Evolutionary conservation across 1,140 invertebrate genomes (phyloP), one percentile per base, ranked within the genome.

Genomic region (Brachionus asplanchnoidis): DNA sequence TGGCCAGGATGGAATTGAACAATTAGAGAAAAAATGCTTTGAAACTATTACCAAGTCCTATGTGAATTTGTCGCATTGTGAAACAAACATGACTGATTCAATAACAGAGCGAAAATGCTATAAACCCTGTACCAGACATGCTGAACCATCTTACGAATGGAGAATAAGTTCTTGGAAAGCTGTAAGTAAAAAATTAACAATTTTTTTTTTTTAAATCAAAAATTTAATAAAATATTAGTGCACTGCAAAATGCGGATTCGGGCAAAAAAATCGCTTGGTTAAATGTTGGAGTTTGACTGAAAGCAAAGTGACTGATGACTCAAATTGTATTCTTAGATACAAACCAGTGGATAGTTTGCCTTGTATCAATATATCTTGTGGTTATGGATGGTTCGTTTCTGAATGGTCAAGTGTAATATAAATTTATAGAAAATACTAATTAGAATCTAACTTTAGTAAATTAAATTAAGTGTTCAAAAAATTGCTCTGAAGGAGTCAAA

Each of bases 351-450:
- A 60, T 14, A 32, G 6, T 65, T 65, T 65, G 65, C 79, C 79
- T 23, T 82, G 79, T 36, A 23, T 82, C 14, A 82, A 65, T 20
- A 82, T 42, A 7, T 65, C 53, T 17, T 82, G 79, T 65, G 79
- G 65, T 6, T 60, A 65, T 68, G 79, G 79, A 60, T 82, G 79
- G 79, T 65, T 82, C 32, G 79, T 68, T 60, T 82, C 79, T 36
- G 42, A 82, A 65, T 82, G 79, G 79, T 68, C 53, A 44, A 11
- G n/a, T 26, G 79, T 82, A 68, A 82, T 3, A n/a, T 23, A 6
- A 8, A 42, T 53, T 14, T 46, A 14, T 6, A 9, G n/a, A 75
- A 32, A 28, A 28, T 42, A 2, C 9, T 65, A 32, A 17, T 80
- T 20, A n/a, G 53, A 56, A 20, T 56, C 3, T 0, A 36, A 36